These are phyloP conservation scores for Euproctis similis DNA, from an alignment of 2,888 invertebrate species.

Conservation along the genomic window DNA sequence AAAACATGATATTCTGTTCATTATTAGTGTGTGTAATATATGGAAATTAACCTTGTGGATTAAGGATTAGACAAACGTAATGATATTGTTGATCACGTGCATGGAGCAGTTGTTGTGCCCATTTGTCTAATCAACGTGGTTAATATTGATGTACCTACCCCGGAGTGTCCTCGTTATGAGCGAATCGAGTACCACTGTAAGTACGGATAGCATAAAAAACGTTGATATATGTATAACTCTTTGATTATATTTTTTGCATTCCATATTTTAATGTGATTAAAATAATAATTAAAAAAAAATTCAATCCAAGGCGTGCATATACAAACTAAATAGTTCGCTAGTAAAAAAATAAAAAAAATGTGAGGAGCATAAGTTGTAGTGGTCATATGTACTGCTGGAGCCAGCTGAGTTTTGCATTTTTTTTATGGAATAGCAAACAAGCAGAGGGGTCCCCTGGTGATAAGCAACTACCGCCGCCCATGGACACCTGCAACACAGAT, in stretches of 20 bases:
- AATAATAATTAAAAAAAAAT: neutral
- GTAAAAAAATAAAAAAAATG: too few relatives aligned
- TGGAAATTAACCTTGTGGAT: slow-evolving; percentile 17
- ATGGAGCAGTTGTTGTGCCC: slow-evolving; percentile 35
- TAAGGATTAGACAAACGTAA: slow-evolving; percentile 17
- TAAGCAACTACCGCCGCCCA: too few relatives aligned
- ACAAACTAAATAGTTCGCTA: too few relatives aligned
- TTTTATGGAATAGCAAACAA: too few relatives aligned
- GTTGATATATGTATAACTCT: neutral
- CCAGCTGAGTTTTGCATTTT: too few relatives aligned
- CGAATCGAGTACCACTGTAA: slow-evolving; percentile 12
- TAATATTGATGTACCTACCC: slow-evolving; percentile 51
- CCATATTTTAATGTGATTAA: neutral
- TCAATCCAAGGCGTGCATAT: too few relatives aligned
- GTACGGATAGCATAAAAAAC: slow-evolving; percentile 38
- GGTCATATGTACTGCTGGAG: too few relatives aligned
- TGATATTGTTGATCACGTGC: slow-evolving; percentile 23
- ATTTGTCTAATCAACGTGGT: slow-evolving; percentile 65
- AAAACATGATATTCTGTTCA: too few relatives aligned
- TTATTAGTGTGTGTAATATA: too few relatives aligned
- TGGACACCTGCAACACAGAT: too few relatives aligned
- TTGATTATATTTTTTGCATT: neutral
- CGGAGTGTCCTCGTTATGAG: slow-evolving; percentile 49
- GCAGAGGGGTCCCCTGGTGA: too few relatives aligned
- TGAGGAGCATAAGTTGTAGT: too few relatives aligned